Evolutionary conservation across 2,797 vertebrate genomes (phyloP), one percentile per base, ranked within the genome.

Genomic region (Periparus ater): DNA sequence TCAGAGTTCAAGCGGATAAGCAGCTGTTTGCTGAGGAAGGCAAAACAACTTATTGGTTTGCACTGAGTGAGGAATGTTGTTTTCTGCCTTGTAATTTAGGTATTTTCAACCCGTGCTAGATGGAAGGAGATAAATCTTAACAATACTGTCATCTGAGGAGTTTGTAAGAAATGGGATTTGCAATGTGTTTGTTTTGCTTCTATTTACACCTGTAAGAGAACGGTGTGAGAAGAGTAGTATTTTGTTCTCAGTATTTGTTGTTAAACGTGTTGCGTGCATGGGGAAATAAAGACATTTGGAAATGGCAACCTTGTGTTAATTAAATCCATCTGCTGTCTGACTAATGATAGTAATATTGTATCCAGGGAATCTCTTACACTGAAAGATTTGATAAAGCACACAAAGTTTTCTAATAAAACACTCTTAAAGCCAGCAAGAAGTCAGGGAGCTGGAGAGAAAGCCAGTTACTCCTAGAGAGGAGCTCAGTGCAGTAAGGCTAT

Each of bases 261-360:
- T 70, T 88, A 91, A 97, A 75, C 10, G 8, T 88, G 45, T 23
- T 80, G 68, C 65, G 40, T 72, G 71, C 3, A 0, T 74, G 61
- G 55, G 65, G 57, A 95, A 94, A 84, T 73, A 60, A 48, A 32
- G 55, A 51, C 32, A 70, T 91, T 95, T 94, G 93, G 66, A 85
- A 95, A 67, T 62, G 71, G n/a, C 50, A 79, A 23, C 75, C 44
- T 75, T 91, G 36, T 50, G 57, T 96, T 97, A 91, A 94, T 93
- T 67, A 83, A 89, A 89, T 77, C 86, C 91, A 93, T 96, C 78
- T 95, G 88, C 42, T 93, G 11, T 61, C 63, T 96, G 86, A 91
- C 58, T 93, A 93, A 94, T 84, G 70, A 71, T 72, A 76, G 77
- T 78, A 87, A 71, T 91, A 63, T 51, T 79, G 50, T 47, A 76